A percentile compares a stretch with the other conserved stretches of the same genome.
These are phyloP conservation scores for Cenopis cana DNA, from an alignment of 2,888 invertebrate species.

Conservation along the genomic window DNA sequence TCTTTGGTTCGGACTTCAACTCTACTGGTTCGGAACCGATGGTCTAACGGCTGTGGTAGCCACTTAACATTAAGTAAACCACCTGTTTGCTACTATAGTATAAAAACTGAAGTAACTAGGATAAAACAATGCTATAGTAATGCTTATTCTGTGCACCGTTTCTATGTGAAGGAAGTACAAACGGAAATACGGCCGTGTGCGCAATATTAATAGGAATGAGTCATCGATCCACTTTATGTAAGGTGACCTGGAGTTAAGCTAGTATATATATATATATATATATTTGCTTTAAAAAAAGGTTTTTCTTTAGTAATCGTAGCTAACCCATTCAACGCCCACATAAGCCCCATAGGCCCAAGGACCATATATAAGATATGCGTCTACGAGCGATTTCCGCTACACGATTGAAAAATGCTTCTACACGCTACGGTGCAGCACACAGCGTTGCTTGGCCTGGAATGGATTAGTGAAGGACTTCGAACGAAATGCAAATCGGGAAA, in stretches of 20 bases:
- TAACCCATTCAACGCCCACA: not conserved
- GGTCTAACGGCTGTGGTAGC: not conserved
- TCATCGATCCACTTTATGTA: not conserved
- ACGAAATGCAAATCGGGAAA: too few relatives aligned
- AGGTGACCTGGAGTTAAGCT: not conserved
- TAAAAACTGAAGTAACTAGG: not conserved
- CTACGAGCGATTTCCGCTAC: too few relatives aligned
- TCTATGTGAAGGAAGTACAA: not conserved
- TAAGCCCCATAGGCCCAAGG: too few relatives aligned
- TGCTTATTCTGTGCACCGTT: constrained; percentile 4
- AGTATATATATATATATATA: too few relatives aligned
- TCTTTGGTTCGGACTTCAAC: too few relatives aligned
- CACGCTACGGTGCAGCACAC: too few relatives aligned
- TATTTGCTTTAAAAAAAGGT: not conserved
- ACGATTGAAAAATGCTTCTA: too few relatives aligned
- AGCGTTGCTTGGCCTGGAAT: too few relatives aligned
- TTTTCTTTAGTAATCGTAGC: not conserved
- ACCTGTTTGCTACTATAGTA: not conserved
- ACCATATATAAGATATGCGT: too few relatives aligned
- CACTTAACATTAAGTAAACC: not conserved
- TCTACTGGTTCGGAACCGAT: not conserved
- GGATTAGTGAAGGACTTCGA: too few relatives aligned
- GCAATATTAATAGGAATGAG: constrained; percentile 4
- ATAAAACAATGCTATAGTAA: not conserved
- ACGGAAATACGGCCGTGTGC: not conserved